A percentile compares a stretch with the other conserved stretches of the same genome.
Conservation (phyloP, 2,113 vertebrate genomes). For the Hyperoodon ampullatus region DNA sequence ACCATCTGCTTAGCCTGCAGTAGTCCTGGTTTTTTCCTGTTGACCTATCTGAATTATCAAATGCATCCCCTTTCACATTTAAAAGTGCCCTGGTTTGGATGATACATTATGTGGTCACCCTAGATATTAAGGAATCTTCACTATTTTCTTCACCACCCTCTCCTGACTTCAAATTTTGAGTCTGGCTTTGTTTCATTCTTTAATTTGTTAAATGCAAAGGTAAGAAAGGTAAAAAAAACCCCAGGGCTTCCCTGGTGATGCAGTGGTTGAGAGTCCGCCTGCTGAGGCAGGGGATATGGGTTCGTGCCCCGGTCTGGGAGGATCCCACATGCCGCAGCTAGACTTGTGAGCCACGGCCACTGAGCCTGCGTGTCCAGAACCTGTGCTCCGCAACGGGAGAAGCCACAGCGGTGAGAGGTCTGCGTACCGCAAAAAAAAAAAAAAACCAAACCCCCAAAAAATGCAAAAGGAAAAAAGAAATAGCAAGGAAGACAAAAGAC, state of each 20-base stretch:
- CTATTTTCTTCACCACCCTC: neutral
- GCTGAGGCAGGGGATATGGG: too few relatives aligned
- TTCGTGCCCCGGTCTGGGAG: too few relatives aligned
- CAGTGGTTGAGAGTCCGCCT: too few relatives aligned
- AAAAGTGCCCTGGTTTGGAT: neutral
- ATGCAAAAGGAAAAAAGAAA: neutral
- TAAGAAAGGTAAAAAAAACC: neutral
- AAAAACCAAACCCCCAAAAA: neutral
- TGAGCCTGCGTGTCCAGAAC: too few relatives aligned
- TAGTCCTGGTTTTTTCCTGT: neutral
- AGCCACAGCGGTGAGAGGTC: too few relatives aligned
- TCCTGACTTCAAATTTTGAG: neutral
- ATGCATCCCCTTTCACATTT: neutral
- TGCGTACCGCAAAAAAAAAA: neutral
- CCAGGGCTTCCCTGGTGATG: too few relatives aligned
- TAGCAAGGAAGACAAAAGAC: neutral
- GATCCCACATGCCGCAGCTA: too few relatives aligned
- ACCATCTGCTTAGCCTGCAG: neutral
- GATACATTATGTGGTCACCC: neutral
- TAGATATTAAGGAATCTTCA: neutral
- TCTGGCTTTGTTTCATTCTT: slow-evolving; percentile 32
- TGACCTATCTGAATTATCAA: neutral
- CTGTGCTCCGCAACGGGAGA: too few relatives aligned
- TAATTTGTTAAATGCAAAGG: neutral
- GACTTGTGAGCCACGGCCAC: too few relatives aligned